A percentile compares a stretch with the other conserved stretches of the same genome.
phyloP scores from a whole-genome alignment of 2,113 vertebrate species.

The Tiliqua scincoides region DNA sequence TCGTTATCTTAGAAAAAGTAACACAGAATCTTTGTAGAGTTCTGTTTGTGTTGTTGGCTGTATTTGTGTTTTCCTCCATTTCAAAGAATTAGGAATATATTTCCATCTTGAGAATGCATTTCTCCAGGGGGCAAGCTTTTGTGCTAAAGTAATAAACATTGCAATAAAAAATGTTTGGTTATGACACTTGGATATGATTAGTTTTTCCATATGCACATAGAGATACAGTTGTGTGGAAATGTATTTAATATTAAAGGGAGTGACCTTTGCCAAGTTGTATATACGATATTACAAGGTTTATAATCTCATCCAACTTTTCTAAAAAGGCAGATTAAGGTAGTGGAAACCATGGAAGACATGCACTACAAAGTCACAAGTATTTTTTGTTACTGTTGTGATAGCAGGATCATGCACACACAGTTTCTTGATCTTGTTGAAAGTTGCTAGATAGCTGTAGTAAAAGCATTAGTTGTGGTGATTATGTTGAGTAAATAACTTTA shows the following conservation, averaged over 20 bases:
- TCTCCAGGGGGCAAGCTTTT: slow-evolving; percentile 56
- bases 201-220: slow-evolving; percentile 56
- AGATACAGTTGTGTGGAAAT: slow-evolving; percentile 34
- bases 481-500: slow-evolving; percentile 9
- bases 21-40: not conserved
- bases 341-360: slow-evolving; percentile 14
- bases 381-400: slow-evolving; percentile 21
- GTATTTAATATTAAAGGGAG: slow-evolving; percentile 49
- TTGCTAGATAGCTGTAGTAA: not conserved
- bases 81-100: slow-evolving; percentile 48
- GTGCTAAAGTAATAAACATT: slow-evolving; percentile 64
- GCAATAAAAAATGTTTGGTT: slow-evolving; percentile 65
- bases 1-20: slow-evolving; percentile 1
- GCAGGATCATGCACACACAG: not conserved
- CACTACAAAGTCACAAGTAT: slow-evolving; percentile 16
- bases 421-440: not conserved
- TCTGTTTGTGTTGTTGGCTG: not conserved
- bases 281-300: slow-evolving; percentile 31
- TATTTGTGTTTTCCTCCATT: slow-evolving; percentile 17
- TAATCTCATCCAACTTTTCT: not conserved
- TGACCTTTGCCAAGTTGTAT: slow-evolving; percentile 44
- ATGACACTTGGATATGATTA: slow-evolving; percentile 68
- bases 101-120: slow-evolving; percentile 58
- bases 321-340: slow-evolving; percentile 26
- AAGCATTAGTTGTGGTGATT: slow-evolving; percentile 4